phyloP scores from a whole-genome alignment of 2,888 invertebrate species.

The Leucophenga montana region DNA sequence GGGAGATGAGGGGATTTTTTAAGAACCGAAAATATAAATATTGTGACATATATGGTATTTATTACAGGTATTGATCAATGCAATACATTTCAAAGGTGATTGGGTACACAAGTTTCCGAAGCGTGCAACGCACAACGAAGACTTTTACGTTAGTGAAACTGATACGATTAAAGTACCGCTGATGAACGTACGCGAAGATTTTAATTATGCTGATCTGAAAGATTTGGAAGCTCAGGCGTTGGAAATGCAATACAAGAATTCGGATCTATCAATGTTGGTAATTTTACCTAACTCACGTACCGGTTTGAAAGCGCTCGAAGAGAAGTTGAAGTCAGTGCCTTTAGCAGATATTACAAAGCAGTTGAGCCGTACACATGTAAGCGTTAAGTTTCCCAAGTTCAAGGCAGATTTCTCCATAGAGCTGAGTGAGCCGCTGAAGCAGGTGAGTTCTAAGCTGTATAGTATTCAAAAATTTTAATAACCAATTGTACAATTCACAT shows the following conservation, averaged over 20 bases:
- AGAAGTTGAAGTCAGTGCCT: conserved; percentile 77
- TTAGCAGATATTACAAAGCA: conserved; percentile 76
- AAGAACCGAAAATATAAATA: too few species aligned
- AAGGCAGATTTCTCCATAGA: conserved; percentile 84
- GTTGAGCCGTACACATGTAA: conserved; percentile 71
- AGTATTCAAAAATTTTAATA: not conserved
- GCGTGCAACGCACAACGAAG: conserved; percentile 75
- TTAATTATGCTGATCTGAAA: conserved; percentile 72
- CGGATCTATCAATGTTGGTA: conserved; percentile 82
- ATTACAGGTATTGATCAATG: conserved; percentile 81
- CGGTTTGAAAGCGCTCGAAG: conserved; percentile 79
- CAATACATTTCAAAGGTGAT: conserved; percentile 83
- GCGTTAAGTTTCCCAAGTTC: conserved; percentile 84
- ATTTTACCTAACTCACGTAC: conserved; percentile 81
- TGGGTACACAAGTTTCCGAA: conserved; percentile 81
- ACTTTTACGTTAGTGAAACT: conserved; percentile 77
- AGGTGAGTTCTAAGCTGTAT: conserved; percentile 71
- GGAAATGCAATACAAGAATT: conserved; percentile 81
- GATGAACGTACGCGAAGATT: conserved; percentile 77
- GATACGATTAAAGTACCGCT: conserved; percentile 78
- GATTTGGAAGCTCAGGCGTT: conserved; percentile 76
- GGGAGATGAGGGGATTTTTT: too few species aligned
- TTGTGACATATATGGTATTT: too few species aligned
- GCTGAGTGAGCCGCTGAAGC: conserved; percentile 76
- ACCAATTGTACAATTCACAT: not conserved